Base-by-base conservation (phyloP, 92 coral and sea anemone species). In the Paramuricea clavata region DNA sequence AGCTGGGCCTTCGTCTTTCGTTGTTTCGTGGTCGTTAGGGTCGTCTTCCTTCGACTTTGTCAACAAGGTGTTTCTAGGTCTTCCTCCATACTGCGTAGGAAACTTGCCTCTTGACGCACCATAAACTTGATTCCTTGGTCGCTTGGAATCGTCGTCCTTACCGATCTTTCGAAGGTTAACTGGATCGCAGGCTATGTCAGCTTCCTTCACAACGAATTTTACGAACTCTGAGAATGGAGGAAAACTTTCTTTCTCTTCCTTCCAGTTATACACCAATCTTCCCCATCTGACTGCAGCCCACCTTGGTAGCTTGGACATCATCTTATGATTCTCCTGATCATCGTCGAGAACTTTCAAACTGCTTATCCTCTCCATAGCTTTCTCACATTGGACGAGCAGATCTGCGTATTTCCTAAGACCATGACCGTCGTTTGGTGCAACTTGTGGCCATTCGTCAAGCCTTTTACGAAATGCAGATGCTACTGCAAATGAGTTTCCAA, bases 201-300 rank as follows among this genome's bases (percentile, higher is more conserved):
- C 76, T 36, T 89, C 92, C 39, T 49, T 76, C 47, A 33, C 78
- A 13, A 89, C 81, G 65, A 89, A 89, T 57, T 44, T 36, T 3
- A 85, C 92, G 12, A 89, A 78, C 35, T 65, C 36, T n/a, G 78
- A 82, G 13, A 49, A 21, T 30, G 87, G 82, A 7, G n/a, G n/a
- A 2, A 86, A 57, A 0, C 17, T n/a, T 44, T 64, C 69, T 33
- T 33, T 16, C 50, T 76, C 87, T 26, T 69, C 34, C 74, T 83
- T 87, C 49, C 69, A 43, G 17, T 87, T 90, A 39, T 83, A 72
- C 8, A 87, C 91, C 73, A 60, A 74, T 9, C 83, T 69, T 54
- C 91, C 87, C 89, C 93, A 81, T 76, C 82, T 86, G 0, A 90
- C 85, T 3, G 90, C 92, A 1, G 88, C 76, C 73, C 85, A 93